These are phyloP conservation scores for Lutra lutra DNA, from an alignment of 2,797 vertebrate species.

Conservation along the genomic window DNA sequence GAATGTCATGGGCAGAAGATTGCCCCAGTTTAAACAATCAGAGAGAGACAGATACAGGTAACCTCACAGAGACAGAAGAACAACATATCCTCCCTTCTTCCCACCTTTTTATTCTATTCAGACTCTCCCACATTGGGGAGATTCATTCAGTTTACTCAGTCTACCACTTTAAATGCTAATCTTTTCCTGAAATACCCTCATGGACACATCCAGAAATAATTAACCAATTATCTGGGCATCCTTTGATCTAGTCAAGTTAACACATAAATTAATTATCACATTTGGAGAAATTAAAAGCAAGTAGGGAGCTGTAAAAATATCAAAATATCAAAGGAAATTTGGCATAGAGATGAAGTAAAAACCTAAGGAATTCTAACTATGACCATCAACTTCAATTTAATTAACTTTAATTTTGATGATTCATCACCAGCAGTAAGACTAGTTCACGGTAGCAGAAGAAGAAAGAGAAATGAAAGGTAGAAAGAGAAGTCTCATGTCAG, in stretches of 20 bases:
- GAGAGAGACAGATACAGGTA: not conserved
- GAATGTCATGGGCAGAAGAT: not conserved
- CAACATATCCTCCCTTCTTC: not conserved
- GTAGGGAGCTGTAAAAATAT: not conserved
- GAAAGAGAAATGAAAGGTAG: not conserved
- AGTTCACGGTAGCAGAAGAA: not conserved
- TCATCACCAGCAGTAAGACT: not conserved
- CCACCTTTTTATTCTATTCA: not conserved
- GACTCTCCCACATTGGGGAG: not conserved
- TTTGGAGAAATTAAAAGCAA: not conserved
- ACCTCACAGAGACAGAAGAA: not conserved
- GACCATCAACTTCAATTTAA: not conserved
- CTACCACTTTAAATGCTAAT: not conserved
- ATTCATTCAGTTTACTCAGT: not conserved
- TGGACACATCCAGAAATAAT: not conserved
- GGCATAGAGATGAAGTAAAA: not conserved
- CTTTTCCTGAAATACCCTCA: not conserved
- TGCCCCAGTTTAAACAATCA: not conserved
- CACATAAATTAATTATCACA: not conserved
- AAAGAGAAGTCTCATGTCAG: not conserved
- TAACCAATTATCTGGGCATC: not conserved
- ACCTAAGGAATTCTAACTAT: not conserved
- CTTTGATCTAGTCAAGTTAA: not conserved
- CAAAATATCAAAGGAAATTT: not conserved
- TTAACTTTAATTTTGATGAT: not conserved